Conservation (phyloP, 2,888 invertebrate genomes). For the Crepidodera aurea region DNA sequence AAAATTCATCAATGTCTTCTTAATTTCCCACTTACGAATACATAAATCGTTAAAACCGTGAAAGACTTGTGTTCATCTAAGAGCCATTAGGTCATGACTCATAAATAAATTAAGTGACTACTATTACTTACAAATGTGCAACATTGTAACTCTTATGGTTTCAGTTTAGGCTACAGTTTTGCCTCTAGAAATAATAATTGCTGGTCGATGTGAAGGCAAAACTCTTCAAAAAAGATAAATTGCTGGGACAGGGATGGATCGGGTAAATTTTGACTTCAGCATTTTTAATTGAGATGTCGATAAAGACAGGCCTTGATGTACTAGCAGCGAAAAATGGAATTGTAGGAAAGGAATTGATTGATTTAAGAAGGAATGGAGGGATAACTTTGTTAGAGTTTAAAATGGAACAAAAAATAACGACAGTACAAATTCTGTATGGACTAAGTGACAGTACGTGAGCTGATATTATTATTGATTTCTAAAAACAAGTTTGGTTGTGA, state of each 20-base stretch:
- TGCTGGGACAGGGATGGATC: background rate
- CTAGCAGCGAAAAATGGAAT: too few species aligned
- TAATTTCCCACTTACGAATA: background rate
- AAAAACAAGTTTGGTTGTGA: too few species aligned
- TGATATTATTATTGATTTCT: too few species aligned
- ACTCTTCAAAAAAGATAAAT: background rate
- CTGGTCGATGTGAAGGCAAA: background rate
- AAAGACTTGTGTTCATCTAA: background rate
- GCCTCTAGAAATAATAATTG: background rate
- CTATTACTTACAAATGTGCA: background rate
- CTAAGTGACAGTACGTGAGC: too few species aligned
- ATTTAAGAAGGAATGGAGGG: too few species aligned
- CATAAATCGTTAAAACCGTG: background rate
- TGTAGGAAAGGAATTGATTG: too few species aligned
- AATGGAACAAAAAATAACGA: too few species aligned
- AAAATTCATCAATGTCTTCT: background rate
- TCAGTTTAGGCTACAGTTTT: background rate
- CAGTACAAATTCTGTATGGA: too few species aligned
- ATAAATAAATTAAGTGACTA: background rate
- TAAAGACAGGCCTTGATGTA: too few species aligned
- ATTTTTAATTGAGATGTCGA: too few species aligned
- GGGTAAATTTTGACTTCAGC: too few species aligned
- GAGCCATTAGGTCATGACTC: slow-evolving; percentile 1
- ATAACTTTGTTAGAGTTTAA: too few species aligned
- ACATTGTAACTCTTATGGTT: slow-evolving; percentile 2